Percentiles rank a stretch among this genome's conserved stretches.
phyloP scores from a whole-genome alignment of 2,888 invertebrate genomes.

The Nomada ruficornis region DNA sequence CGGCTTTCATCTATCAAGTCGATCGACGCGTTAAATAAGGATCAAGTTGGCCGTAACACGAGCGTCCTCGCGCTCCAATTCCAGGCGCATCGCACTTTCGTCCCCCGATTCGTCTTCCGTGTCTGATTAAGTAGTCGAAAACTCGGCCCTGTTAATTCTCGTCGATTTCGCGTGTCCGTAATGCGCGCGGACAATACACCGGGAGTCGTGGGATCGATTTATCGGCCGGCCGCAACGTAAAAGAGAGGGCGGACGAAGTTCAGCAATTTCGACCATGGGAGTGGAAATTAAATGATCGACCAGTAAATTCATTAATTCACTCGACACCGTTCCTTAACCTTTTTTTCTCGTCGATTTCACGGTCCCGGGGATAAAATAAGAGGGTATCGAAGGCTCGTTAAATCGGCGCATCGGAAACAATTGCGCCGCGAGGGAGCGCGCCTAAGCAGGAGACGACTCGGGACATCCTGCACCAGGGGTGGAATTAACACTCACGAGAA shows the following conservation, averaged over 20 bases:
- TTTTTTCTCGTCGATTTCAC: conserved; percentile 64
- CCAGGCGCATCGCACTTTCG: neutral
- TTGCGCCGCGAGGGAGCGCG: conserved; percentile 40
- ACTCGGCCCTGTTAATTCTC: conserved; percentile 34
- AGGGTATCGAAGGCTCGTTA: conserved; percentile 59
- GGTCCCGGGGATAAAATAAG: conserved; percentile 41
- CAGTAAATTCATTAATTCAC: conserved; percentile 70
- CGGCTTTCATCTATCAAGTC: conserved; percentile 7
- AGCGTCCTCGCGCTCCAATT: conserved; percentile 18
- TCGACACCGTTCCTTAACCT: conserved; percentile 40
- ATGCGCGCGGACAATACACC: conserved; percentile 4
- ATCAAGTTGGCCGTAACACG: conserved; percentile 12
- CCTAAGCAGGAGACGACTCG: conserved; percentile 17
- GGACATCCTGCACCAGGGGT: conserved; percentile 8
- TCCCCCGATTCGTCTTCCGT: neutral
- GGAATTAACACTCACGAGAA: conserved; percentile 51
- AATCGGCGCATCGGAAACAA: conserved; percentile 65
- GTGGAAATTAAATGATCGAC: conserved; percentile 65
- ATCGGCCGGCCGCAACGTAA: conserved; percentile 33
- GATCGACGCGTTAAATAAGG: conserved; percentile 10
- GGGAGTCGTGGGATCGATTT: conserved; percentile 61
- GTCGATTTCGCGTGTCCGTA: conserved; percentile 24
- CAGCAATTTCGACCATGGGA: conserved; percentile 58
- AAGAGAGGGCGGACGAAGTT: conserved; percentile 35
- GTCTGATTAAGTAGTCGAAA: conserved; percentile 20